Evolutionary conservation across 2,113 vertebrate species (phyloP).

Genomic region (Zapornia atra): DNA sequence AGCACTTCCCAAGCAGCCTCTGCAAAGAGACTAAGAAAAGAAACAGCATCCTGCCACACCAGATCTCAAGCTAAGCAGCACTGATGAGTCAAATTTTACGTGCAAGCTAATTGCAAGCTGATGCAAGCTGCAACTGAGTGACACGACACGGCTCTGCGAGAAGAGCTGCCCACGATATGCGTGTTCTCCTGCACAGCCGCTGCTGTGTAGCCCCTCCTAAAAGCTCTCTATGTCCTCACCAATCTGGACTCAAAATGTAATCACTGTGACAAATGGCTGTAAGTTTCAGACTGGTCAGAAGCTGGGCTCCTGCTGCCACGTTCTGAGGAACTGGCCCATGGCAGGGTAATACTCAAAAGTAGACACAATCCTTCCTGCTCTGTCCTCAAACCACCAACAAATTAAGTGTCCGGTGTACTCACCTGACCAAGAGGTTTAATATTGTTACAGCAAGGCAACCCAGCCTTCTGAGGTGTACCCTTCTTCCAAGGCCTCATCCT

Average conservation of each 20-base stretch:
- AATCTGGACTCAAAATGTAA: neutral
- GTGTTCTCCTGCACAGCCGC: fast-evolving
- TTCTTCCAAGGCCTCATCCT: neutral
- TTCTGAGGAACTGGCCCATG: neutral
- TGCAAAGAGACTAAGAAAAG: neutral
- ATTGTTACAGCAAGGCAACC: neutral
- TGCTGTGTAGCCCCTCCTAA: neutral
- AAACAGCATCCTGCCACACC: neutral
- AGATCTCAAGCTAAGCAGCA: neutral
- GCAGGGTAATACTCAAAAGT: neutral
- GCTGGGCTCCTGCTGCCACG: neutral
- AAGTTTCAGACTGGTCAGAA: neutral
- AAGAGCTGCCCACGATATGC: fast-evolving
- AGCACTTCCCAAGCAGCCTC: fast-evolving
- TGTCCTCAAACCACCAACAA: neutral
- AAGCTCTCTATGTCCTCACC: neutral
- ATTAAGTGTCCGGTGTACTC: neutral
- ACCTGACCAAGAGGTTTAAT: neutral
- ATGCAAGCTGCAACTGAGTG: neutral
- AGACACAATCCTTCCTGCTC: neutral
- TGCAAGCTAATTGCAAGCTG: neutral
- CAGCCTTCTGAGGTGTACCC: neutral
- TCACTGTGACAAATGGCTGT: neutral
- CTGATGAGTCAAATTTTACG: neutral
- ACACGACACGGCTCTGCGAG: fast-evolving